phyloP scores from a whole-genome alignment of 2,888 invertebrate genomes.

The Alloplasta piceator region DNA sequence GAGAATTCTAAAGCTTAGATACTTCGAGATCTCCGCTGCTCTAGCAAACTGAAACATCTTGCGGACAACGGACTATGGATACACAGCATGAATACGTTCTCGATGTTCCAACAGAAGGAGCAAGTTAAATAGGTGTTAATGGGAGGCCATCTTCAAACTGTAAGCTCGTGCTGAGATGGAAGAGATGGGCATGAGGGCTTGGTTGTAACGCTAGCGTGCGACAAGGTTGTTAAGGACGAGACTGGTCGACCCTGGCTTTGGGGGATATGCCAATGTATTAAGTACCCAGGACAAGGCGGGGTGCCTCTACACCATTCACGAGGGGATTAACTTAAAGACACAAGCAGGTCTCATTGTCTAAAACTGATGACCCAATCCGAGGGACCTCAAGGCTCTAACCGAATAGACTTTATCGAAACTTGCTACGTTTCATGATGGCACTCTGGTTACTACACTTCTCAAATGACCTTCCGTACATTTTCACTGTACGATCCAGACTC shows the following conservation, averaged over 20 bases:
- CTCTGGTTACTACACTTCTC: not conserved
- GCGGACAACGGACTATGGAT: not conserved
- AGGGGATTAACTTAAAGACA: conserved; percentile 82
- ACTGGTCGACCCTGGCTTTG: conserved; percentile 66
- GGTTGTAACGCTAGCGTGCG: conserved; percentile 70
- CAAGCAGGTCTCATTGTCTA: conserved; percentile 81
- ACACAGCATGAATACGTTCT: conserved; percentile 21
- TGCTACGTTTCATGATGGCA: conserved; percentile 4
- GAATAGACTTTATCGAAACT: conserved; percentile 54
- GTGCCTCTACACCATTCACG: conserved; percentile 75
- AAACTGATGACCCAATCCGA: conserved; percentile 79
- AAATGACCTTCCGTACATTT: not conserved
- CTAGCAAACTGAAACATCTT: conserved; percentile 7
- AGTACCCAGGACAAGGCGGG: conserved; percentile 74
- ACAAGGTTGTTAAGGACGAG: conserved; percentile 79
- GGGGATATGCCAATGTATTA: conserved; percentile 79
- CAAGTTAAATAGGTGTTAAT: conserved; percentile 81
- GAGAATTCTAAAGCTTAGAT: conserved; percentile 7
- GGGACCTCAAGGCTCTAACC: conserved; percentile 59
- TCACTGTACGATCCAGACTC: not conserved
- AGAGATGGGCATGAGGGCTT: conserved; percentile 47
- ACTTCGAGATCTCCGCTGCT: conserved; percentile 34
- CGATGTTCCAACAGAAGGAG: conserved; percentile 42
- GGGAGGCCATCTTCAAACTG: conserved; percentile 70
- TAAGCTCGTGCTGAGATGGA: conserved; percentile 49